Base-by-base conservation (phyloP, 2,797 vertebrate genomes). In the Rhinogobio ventralis region DNA sequence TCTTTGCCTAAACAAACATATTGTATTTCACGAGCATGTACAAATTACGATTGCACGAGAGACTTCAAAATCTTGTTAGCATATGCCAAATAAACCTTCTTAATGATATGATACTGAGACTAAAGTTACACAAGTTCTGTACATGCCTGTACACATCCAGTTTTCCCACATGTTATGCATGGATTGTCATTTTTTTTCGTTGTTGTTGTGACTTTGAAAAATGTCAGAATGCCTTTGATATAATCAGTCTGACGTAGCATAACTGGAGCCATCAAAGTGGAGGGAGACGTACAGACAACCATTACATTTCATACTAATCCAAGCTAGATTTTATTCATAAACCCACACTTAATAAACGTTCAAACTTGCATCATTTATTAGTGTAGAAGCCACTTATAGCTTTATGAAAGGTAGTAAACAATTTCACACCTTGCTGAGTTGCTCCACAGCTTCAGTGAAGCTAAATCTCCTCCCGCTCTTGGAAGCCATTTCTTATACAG, bases 391-490 rank as follows among this genome's bases (percentile, higher is more conserved):
- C 49, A 66, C 68, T 53, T 49, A 30, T 45, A 15, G 67, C 77
- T 73, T 77, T 81, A 51, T 42, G 49, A 78, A 80, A 85, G 39
- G 79, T 80, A 45, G 85, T 83, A 85, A 86, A 86, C 76, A 87
- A 83, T 87, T 89, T 87, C 82, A 86, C 82, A 85, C 75, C 66
- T 77, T 75, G 25, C 71, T 86, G 79, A 77, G 64, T 68, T 46
- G 45, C 71, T 68, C 36, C 30, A 36, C n/a, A 68, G 78, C 79
- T 71, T 36, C 51, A 62, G 81, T 7, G 64, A 79, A 45, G 77
- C 28, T 67, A 17, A 73, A 36, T 30, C 49, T 57, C 36, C 60
- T 77, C 60, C 67, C 23, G 17, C 55, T 55, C 28, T 79, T 33
- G 23, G 75, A 79, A 75, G 14, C 17, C 13, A 39, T 73, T 66